Evolutionary conservation across 2,113 vertebrate genomes (phyloP), one percentile per base, ranked within the genome.

Genomic region (Calypte anna): DNA sequence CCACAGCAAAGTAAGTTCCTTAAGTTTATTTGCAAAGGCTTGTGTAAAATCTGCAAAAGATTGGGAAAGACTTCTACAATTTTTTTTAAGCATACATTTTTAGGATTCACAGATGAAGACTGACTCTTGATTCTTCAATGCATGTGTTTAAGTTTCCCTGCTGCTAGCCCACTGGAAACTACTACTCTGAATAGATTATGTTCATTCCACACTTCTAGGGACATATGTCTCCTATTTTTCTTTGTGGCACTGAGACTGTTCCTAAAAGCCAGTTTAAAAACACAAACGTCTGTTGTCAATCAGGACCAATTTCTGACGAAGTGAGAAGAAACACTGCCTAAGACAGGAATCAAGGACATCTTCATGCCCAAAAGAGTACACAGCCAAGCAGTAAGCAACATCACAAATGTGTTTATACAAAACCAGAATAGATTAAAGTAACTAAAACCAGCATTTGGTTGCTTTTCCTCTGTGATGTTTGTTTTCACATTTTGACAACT

Each of bases 171-270:
- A 90, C 57, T 80, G 90, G 82, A 94, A 95, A 94, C 90, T 87
- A 92, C 85, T 77, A 57, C 59, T 73, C 74, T 62, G 88, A 95
- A 97, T 89, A 88, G 86, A 96, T 82, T 86, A 91, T 28, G 21
- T 91, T 80, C 78, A 50, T 81, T 91, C 78, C 90, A 93, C 75
- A 84, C 83, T 94, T 90, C 62, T 91, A 98, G 98, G 96, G 97
- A 97, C 97, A 98, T 97, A 96, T 97, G 97, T 97, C 91, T 98
- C 96, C 97, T 97, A 97, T 97, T 98, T 98, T 97, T 93, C 95
- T 97, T 96, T 97, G 98, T 97, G 98, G 96, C 98, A 96, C 97
- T 96, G 97, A 96, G 96, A 96, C 97, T 93, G 97, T 96, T 97
- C 82, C 28, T 94, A 98, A 97, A 95, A 97, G 96, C 74, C 95